Percentiles rank a stretch among this genome's conserved stretches.
These are phyloP conservation scores for Epirrhoe tristata DNA, from an alignment of 2,888 invertebrate genomes.

Conservation along the genomic window DNA sequence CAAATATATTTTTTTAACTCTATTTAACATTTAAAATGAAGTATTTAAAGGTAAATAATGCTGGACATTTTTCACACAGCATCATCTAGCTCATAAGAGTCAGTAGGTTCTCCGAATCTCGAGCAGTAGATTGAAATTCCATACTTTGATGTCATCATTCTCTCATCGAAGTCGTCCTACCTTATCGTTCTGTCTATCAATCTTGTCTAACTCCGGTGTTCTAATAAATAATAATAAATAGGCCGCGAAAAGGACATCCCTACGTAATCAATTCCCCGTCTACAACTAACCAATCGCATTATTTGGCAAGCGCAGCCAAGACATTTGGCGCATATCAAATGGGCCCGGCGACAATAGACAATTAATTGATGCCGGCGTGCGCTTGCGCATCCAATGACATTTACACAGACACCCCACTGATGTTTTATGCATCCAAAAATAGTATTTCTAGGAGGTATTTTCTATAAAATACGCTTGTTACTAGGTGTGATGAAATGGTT, in stretches of 20 bases:
- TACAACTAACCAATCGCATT: constrained; percentile 25
- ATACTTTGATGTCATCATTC: not conserved
- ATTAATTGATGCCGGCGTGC: constrained; percentile 56
- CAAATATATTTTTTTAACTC: too few species aligned
- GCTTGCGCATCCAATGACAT: constrained; percentile 52
- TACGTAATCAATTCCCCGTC: constrained; percentile 23
- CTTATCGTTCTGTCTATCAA: not conserved
- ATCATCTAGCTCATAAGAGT: too few species aligned
- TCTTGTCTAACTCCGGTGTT: not conserved
- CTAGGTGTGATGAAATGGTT: not conserved
- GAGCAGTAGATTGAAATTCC: too few species aligned
- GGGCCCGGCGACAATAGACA: constrained; percentile 55
- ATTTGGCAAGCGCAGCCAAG: constrained; percentile 43
- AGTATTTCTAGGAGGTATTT: constrained; percentile 1
- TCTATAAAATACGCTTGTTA: not conserved
- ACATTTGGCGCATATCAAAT: constrained; percentile 52
- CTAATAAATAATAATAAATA: constrained; percentile 4
- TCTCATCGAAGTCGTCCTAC: not conserved
- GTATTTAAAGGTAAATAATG: too few species aligned
- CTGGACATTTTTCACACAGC: too few species aligned
- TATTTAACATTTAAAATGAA: too few species aligned
- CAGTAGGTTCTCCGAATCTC: too few species aligned
- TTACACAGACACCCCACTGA: constrained; percentile 39
- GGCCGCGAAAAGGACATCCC: constrained; percentile 17
- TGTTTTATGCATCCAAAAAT: constrained; percentile 15